These are phyloP conservation scores for Polydesmus complanatus DNA, from an alignment of 2,888 invertebrate species.

Conservation along the genomic window DNA sequence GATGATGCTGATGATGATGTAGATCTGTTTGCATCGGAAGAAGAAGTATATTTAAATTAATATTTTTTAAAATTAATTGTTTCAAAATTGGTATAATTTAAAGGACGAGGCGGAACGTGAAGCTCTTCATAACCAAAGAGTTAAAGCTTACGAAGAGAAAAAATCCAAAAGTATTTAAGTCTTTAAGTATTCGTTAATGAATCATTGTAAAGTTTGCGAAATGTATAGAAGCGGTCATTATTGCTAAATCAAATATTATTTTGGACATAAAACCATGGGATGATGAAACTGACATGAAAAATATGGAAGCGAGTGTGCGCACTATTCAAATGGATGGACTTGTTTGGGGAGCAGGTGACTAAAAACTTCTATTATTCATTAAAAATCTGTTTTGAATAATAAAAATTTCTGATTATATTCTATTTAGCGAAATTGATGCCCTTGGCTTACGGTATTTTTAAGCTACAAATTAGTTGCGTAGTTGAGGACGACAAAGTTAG, in stretches of 20 bases:
- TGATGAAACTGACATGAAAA: constrained; percentile 39
- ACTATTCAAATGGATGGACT: constrained; percentile 35
- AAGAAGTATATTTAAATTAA: constrained; percentile 42
- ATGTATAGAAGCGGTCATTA: constrained; percentile 31
- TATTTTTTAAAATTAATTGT: not conserved
- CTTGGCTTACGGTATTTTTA: constrained; percentile 36
- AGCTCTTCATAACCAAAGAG: constrained; percentile 33
- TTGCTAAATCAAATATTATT: constrained; percentile 39
- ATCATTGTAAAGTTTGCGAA: not conserved
- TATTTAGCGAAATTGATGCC: constrained; percentile 29
- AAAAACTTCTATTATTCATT: not conserved
- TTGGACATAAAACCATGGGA: constrained; percentile 42
- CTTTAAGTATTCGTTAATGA: not conserved
- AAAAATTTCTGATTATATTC: not conserved
- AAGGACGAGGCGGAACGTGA: constrained; percentile 28
- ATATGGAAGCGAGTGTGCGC: constrained; percentile 35
- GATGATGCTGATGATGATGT: constrained; percentile 61
- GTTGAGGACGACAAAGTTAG: constrained; percentile 36
- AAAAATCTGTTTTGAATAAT: constrained; percentile 19
- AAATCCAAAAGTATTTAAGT: constrained; percentile 33
- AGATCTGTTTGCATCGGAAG: constrained; percentile 79
- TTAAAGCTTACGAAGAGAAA: constrained; percentile 38
- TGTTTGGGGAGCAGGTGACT: constrained; percentile 38
- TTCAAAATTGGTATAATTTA: not conserved
- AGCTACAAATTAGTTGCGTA: constrained; percentile 34